Evolutionary conservation across 2,888 invertebrate genomes (phyloP).

Genomic region (Stenodema calcarata): DNA sequence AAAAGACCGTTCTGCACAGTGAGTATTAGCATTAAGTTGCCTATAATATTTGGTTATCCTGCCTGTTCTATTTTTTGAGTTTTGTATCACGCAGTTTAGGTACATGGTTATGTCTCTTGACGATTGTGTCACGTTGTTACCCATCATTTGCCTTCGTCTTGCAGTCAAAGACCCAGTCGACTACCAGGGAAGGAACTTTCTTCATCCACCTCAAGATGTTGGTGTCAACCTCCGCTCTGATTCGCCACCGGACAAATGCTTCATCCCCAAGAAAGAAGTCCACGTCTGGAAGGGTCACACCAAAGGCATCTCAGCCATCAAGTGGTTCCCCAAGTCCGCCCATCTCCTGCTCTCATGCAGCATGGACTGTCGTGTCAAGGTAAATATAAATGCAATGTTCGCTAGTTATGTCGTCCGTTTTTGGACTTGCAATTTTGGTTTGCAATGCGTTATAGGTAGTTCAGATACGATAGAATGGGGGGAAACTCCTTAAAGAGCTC

Average conservation of each 20-base stretch:
- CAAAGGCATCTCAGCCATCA: slow-evolving; percentile 92
- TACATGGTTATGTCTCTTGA: background rate
- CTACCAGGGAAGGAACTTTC: slow-evolving; percentile 95
- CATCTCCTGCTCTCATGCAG: slow-evolving; percentile 94
- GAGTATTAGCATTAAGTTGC: slow-evolving; percentile 61
- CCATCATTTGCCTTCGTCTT: background rate
- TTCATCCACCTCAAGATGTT: slow-evolving; percentile 91
- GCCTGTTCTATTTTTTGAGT: too few species aligned
- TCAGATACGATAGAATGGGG: too few species aligned
- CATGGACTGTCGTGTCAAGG: slow-evolving; percentile 96
- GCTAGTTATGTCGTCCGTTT: too few species aligned
- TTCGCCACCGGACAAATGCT: slow-evolving; percentile 92
- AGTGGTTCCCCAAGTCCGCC: slow-evolving; percentile 93
- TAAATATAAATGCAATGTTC: slow-evolving; percentile 59
- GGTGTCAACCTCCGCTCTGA: slow-evolving; percentile 86
- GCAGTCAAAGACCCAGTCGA: slow-evolving; percentile 90
- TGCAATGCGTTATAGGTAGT: too few species aligned
- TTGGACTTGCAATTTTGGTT: too few species aligned
- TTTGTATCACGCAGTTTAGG: too few species aligned
- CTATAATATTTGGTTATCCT: too few species aligned
- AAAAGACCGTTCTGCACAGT: slow-evolving; percentile 93
- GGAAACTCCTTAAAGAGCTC: too few species aligned
- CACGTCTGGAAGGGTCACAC: slow-evolving; percentile 98
- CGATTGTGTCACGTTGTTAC: background rate
- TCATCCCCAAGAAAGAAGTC: slow-evolving; percentile 93